Base-by-base conservation (phyloP, 2,888 invertebrate genomes). In the Morpho helenor region DNA sequence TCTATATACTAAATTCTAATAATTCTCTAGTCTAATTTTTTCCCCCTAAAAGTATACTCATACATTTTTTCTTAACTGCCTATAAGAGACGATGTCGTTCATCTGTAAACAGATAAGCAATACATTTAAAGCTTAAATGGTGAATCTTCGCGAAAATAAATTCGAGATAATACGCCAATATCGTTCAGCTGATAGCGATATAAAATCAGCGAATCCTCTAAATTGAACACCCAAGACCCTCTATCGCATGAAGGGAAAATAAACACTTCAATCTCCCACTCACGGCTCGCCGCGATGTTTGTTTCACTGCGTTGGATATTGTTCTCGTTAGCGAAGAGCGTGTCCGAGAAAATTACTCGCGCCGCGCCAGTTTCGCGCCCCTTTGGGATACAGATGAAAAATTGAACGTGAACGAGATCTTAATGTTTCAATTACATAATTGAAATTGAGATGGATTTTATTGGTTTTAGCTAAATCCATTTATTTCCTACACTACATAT, bases 271-370 rank as follows among this genome's bases (percentile, higher is more conserved):
- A 79, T 83, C 86, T 82, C 79, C 80, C 78, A 85, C 66, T 84
- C 85, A 74, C 71, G 71, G 66, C 81, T 77, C 79, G 85, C 81
- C 73, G 70, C 72, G 71, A 73, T 79, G 78, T 84, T 85, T 81
- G 76, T 76, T 76, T 80, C 77, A 84, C 80, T 75, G 79, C 81
- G 78, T 79, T 73, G 80, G 80, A 81, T 84, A 86, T 87, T 86
- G 84, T 85, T 82, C 80, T 75, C 75, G 70, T 76, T 64, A 75
- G 73, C 73, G 72, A 66, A 76, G 74, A 77, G 76, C 72, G 79
- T 76, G 84, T 81, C 85, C 80, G 80, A 79, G 74, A 73, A 82
- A 77, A 87, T 88, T 83, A 83, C 82, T 78, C 76, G 66, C 76
- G 69, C 58, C 83, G 84, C 84, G 85, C 87, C 74, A 85, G 80